Percentiles rank a stretch among this genome's conserved stretches.
phyloP scores from a whole-genome alignment of 2,113 vertebrate species.

The Passer montanus region DNA sequence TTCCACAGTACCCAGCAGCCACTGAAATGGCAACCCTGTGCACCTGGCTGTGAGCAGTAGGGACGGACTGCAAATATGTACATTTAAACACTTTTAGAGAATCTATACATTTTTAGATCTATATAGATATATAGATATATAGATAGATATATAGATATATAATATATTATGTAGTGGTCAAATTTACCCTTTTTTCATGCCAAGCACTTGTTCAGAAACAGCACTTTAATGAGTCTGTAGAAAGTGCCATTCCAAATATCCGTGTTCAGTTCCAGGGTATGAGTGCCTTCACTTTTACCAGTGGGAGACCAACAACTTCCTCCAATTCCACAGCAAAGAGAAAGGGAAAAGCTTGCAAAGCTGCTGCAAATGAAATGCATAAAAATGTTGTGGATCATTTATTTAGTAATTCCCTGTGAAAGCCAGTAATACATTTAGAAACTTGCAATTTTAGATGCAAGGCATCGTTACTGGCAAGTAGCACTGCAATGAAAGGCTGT shows the following conservation, averaged over 20 bases:
- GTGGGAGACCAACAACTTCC: not conserved
- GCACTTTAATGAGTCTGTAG: not conserved
- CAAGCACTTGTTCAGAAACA: not conserved
- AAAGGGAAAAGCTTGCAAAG: not conserved
- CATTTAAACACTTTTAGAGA: not conserved
- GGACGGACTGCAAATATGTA: not conserved
- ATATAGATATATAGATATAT: no score
- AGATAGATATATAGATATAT: no score
- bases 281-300: not conserved
- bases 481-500: slow-evolving; percentile 32
- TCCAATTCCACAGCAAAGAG: not conserved
- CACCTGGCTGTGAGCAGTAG: not conserved
- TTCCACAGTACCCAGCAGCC: not conserved
- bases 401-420: slow-evolving; percentile 21
- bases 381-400: not conserved
- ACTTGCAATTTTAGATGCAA: not conserved
- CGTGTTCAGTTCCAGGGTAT: not conserved
- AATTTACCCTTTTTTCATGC: not conserved
- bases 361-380: not conserved
- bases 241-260: not conserved
- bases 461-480: not conserved
- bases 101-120: rapidly evolving
- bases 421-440: slow-evolving; percentile 30
- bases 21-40: not conserved
- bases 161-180: not conserved